These are phyloP conservation scores for Argya squamiceps DNA, from an alignment of 2,797 vertebrate species.

Conservation along the genomic window DNA sequence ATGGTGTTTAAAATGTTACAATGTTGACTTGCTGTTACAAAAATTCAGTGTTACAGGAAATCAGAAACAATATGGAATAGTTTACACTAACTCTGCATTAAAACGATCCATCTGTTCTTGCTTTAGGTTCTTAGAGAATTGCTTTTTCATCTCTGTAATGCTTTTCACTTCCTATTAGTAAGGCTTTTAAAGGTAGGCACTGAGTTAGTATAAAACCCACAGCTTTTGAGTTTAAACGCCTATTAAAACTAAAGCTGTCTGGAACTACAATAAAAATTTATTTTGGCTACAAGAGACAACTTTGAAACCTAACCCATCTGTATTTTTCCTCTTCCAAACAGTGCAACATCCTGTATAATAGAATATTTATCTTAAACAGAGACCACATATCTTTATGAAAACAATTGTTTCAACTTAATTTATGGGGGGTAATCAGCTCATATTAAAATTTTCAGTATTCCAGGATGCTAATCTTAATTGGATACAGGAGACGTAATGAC, in stretches of 20 bases:
- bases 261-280: conserved; percentile 61
- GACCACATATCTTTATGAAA: conserved; percentile 58
- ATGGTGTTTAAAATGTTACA: conserved; percentile 41
- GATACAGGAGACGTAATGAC: conserved; percentile 1
- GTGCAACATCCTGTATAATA: conserved; percentile 61
- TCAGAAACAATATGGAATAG: conserved; percentile 71
- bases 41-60: conserved; percentile 68
- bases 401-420: conserved; percentile 53
- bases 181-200: conserved; percentile 66
- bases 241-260: conserved; percentile 70
- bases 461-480: conserved; percentile 29
- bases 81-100: conserved; percentile 66
- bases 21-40: conserved; percentile 53
- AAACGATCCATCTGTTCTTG: conserved; percentile 64
- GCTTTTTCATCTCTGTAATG: conserved; percentile 67
- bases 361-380: conserved; percentile 63
- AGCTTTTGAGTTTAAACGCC: conserved; percentile 64
- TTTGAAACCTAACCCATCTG: conserved; percentile 65
- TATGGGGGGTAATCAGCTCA: conserved; percentile 38
- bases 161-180: conserved; percentile 73
- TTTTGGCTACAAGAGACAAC: conserved; percentile 67
- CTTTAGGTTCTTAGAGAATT: conserved; percentile 58
- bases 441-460: conserved; percentile 33
- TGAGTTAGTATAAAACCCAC: conserved; percentile 64
- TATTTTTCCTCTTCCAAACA: conserved; percentile 63